Conservation (phyloP, 2,888 invertebrate genomes). For the Chymomyza amoena region DNA sequence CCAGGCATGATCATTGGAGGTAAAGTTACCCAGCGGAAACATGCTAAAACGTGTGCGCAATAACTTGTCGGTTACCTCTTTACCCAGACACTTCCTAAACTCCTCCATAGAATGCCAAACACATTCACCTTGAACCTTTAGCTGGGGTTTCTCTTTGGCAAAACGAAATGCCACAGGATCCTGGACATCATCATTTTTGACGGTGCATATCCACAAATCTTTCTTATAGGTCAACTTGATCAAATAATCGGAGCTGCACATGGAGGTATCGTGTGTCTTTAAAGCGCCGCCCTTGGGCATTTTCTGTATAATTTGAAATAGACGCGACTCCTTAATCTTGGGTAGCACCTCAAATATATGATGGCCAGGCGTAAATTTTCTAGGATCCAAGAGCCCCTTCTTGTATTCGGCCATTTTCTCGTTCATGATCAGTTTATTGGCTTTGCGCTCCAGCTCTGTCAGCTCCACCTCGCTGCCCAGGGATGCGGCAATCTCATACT, state of each 20-base stretch:
- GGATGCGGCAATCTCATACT: slow-evolving; percentile 78
- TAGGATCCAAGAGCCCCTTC: slow-evolving; percentile 80
- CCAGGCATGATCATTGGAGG: slow-evolving; percentile 82
- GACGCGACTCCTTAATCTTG: slow-evolving; percentile 81
- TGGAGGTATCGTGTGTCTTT: slow-evolving; percentile 84
- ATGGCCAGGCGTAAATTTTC: slow-evolving; percentile 82
- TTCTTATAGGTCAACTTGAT: slow-evolving; percentile 83
- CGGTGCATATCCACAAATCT: slow-evolving; percentile 80
- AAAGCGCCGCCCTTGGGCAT: slow-evolving; percentile 88
- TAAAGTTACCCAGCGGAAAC: slow-evolving; percentile 79
- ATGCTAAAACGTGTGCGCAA: slow-evolving; percentile 81
- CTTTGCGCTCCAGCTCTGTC: slow-evolving; percentile 79
- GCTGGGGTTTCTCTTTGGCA: slow-evolving; percentile 43
- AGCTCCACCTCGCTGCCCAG: slow-evolving; percentile 81
- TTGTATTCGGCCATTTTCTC: slow-evolving; percentile 81
- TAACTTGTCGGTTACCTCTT: slow-evolving; percentile 79
- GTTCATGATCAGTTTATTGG: slow-evolving; percentile 82
- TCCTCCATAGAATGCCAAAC: slow-evolving; percentile 58
- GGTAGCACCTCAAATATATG: slow-evolving; percentile 83
- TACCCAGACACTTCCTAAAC: slow-evolving; percentile 51
- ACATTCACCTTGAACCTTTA: slow-evolving; percentile 17
- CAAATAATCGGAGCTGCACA: slow-evolving; percentile 82
- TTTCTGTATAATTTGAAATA: slow-evolving; percentile 83
- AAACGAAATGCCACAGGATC: slow-evolving; percentile 45
- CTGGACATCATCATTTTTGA: slow-evolving; percentile 18